Evolutionary conservation across 2,888 invertebrate genomes (phyloP).

Genomic region (Myopa tessellatipennis): DNA sequence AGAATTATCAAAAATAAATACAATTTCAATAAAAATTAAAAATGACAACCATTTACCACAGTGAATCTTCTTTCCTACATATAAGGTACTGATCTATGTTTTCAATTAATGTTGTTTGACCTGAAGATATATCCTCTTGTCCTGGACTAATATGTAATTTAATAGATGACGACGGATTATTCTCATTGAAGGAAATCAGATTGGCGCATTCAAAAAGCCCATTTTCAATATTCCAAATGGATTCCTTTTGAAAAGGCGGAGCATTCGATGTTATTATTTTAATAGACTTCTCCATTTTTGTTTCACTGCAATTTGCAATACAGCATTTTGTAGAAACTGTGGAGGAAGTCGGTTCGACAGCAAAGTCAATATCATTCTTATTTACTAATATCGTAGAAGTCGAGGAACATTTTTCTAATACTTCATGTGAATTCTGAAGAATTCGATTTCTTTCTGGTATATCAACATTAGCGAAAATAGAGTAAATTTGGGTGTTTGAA

Average conservation of each 20-base stretch:
- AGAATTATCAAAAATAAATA: no score
- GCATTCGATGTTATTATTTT: not conserved
- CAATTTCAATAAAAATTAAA: not conserved
- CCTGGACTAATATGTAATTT: slow-evolving; percentile 62
- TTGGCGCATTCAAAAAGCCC: slow-evolving; percentile 3
- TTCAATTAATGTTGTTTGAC: slow-evolving; percentile 66
- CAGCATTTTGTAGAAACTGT: not conserved
- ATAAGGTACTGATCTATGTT: slow-evolving; percentile 48
- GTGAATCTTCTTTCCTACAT: not conserved
- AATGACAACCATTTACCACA: not conserved
- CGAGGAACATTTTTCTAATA: not conserved
- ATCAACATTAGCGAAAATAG: slow-evolving; percentile 66
- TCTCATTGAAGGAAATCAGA: not conserved
- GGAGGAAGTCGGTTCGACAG: not conserved
- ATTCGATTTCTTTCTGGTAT: slow-evolving; percentile 62
- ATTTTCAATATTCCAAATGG: not conserved
- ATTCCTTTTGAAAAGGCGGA: not conserved
- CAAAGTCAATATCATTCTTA: not conserved
- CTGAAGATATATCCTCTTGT: slow-evolving; percentile 53
- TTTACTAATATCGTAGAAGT: not conserved
- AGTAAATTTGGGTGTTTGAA: slow-evolving; percentile 58
- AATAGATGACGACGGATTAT: slow-evolving; percentile 54
- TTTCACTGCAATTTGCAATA: not conserved
- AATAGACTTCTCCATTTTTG: not conserved
- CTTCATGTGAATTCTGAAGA: slow-evolving; percentile 48